Percentiles rank a stretch among this genome's conserved stretches.
Conservation (phyloP, 2,113 vertebrate species). For the Todiramphus saurophagus region DNA sequence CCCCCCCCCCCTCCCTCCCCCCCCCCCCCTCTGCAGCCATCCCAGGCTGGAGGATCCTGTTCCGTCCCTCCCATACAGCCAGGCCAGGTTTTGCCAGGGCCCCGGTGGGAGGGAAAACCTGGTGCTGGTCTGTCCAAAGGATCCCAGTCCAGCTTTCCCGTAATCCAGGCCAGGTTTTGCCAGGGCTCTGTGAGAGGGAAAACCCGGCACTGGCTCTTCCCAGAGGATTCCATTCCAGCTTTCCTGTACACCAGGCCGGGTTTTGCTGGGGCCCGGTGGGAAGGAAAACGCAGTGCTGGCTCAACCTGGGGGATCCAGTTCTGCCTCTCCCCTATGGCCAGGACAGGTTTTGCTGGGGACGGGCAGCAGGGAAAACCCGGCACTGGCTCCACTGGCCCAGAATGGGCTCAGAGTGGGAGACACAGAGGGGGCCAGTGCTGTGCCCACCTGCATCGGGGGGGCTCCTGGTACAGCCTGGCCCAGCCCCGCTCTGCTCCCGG, state of each 20-base stretch:
- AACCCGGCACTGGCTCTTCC: background rate
- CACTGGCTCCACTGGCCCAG: background rate
- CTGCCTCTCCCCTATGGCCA: background rate
- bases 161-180: background rate
- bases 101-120: background rate
- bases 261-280: background rate
- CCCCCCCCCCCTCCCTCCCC: too few relatives aligned
- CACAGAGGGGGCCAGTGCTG: background rate
- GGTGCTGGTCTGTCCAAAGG: background rate
- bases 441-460: background rate
- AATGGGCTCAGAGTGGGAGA: background rate
- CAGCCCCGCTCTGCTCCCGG: background rate
- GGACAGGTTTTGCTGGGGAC: background rate
- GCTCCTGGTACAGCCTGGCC: background rate
- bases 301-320: background rate
- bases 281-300: background rate
- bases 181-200: background rate
- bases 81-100: background rate
- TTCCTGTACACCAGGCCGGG: background rate
- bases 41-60: background rate
- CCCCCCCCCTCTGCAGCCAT: background rate
- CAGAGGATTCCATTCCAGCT: background rate
- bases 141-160: background rate
- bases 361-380: background rate
- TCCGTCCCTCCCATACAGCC: background rate